Base-by-base conservation (phyloP, 2,113 vertebrate genomes). In the Corythornis madagascariensis region DNA sequence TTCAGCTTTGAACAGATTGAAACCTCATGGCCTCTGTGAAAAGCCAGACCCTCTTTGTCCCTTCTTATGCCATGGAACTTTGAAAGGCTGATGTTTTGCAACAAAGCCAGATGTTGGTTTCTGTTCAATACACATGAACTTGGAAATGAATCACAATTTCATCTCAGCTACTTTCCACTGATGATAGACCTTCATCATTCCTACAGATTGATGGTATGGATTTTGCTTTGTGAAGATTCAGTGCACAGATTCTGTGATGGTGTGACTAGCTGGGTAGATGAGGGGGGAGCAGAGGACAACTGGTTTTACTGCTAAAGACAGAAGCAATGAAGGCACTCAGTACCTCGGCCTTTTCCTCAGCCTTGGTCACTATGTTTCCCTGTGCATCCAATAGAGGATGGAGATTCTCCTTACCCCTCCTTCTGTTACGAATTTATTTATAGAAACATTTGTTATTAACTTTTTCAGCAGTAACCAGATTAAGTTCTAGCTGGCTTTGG, bases 191-290 rank as follows among this genome's bases (percentile, higher is more conserved):
- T 78, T 86, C 38, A 28, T 92, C 71, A 77, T 90, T 96, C 63
- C 55, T 70, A 11, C 25, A 64, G 42, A 86, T 48, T 19, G 6
- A 61, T 7, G 13, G 7, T 12, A 78, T 66, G 9, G 50, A 84
- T 95, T 96, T 95, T 83, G 80, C 40, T 75, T 83, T 22, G 22
- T 71, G 76, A 83, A 81, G 84, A 18, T 24, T 47, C 59, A 78
- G 14, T 82, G 48, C 50, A 42, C 29, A 82, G 53, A 56, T 63
- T 52, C 25, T 52, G 26, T 52, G 50, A 26, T 52, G 50, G 25
- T 52, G 50, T 52, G 50, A 26, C 50, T 52, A 52, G 25, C 25
- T 52, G 50, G 25, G 25, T 52, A 26, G 50, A 52, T 52, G 50
- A 52, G 25, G 50, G 25, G 7, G 15, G 50, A 52, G 50, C 25